Percentiles rank a stretch among this genome's conserved stretches.
Conservation (phyloP, 2,797 vertebrate species). For the Rachycentron canadum region DNA sequence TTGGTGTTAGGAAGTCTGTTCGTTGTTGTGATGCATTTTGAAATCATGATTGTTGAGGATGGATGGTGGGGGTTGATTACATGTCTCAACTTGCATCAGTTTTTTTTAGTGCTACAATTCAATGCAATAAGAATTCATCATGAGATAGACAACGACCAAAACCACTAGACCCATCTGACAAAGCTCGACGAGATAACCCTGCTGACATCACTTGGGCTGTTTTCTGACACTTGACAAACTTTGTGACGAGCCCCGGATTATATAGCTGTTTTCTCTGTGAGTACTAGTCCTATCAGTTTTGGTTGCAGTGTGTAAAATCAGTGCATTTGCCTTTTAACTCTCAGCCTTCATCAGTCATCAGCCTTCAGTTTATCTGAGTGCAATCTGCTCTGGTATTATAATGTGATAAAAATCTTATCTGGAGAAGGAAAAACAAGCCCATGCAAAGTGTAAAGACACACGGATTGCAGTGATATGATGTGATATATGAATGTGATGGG, state of each 20-base stretch:
- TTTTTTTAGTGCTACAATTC: neutral
- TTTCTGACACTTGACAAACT: neutral
- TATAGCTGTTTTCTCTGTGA: neutral
- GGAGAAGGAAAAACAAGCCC: constrained; percentile 2
- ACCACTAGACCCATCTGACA: neutral
- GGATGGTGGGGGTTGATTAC: neutral
- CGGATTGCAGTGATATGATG: neutral
- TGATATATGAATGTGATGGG: constrained; percentile 5
- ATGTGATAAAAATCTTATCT: constrained; percentile 16
- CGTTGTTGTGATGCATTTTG: neutral
- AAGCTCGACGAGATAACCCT: neutral
- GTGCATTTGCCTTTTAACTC: constrained; percentile 1
- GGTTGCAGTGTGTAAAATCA: neutral
- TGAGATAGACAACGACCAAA: neutral
- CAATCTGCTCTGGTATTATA: neutral
- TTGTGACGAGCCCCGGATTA: neutral
- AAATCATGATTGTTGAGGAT: neutral
- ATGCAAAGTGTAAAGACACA: constrained; percentile 18
- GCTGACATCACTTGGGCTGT: neutral
- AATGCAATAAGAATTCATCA: neutral
- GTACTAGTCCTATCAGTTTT: neutral
- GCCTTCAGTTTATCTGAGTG: neutral
- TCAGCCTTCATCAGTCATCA: neutral
- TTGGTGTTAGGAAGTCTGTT: neutral
- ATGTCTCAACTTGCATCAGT: neutral